Conservation (phyloP, 2,888 invertebrate genomes). For the Nowickia ferox region DNA sequence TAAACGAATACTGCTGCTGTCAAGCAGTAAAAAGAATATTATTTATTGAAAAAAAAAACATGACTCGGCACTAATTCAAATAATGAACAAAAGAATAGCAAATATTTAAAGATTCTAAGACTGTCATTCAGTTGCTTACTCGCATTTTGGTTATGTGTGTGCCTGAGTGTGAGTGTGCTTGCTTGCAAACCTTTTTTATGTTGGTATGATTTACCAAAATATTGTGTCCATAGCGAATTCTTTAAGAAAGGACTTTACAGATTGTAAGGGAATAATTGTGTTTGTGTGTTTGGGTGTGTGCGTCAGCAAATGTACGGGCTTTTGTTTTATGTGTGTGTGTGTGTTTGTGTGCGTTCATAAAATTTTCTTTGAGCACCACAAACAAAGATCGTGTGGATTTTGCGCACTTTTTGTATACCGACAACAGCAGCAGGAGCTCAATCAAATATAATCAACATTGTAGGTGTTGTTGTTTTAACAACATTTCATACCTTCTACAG, state of each 20-base stretch:
- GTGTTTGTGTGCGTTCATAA: constrained; percentile 10
- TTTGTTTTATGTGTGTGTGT: neutral
- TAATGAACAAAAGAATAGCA: constrained; percentile 58
- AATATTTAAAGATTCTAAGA: constrained; percentile 30
- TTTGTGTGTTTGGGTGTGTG: neutral
- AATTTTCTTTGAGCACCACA: constrained; percentile 45
- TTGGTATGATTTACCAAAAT: constrained; percentile 76
- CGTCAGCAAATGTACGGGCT: neutral
- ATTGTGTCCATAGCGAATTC: constrained; percentile 80
- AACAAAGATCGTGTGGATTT: constrained; percentile 76
- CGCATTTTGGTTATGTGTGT: too few relatives aligned
- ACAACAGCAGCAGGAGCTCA: constrained; percentile 81
- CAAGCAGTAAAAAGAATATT: constrained; percentile 15
- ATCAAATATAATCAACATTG: constrained; percentile 76
- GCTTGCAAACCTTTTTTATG: constrained; percentile 58
- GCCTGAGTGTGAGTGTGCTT: neutral
- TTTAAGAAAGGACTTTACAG: constrained; percentile 74
- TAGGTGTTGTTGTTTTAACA: constrained; percentile 69
- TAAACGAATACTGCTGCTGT: constrained; percentile 36
- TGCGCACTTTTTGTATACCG: constrained; percentile 78
- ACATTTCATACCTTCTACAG: constrained; percentile 51
- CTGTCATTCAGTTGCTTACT: constrained; percentile 34
- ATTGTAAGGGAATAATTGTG: constrained; percentile 11
- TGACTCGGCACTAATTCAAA: constrained; percentile 69
- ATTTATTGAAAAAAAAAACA: constrained; percentile 52